These are phyloP conservation scores for Mastacembelus armatus DNA, from an alignment of 2,797 vertebrate species.

Conservation along the genomic window DNA sequence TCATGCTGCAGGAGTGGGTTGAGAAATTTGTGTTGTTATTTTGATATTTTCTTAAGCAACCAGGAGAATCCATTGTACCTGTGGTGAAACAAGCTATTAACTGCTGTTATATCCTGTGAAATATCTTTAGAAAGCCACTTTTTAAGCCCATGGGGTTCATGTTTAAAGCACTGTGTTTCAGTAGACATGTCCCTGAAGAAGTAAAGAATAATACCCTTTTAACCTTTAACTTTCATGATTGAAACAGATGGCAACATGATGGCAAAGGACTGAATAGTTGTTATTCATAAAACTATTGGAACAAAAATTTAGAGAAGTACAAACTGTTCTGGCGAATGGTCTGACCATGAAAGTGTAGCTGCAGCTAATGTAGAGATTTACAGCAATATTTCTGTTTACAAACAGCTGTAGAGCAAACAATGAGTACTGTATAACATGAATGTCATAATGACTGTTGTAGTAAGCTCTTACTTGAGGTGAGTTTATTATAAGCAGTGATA, in stretches of 20 bases:
- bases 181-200: too few species aligned
- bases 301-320: neutral
- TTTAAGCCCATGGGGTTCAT: neutral
- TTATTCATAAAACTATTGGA: constrained; percentile 12
- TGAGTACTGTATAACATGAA: too few species aligned
- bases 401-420: too few species aligned
- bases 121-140: constrained; percentile 14
- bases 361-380: too few species aligned
- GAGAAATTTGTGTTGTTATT: neutral
- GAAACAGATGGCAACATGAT: neutral
- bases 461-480: too few species aligned
- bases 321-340: neutral
- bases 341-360: neutral
- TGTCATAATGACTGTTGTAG: too few species aligned
- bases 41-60: neutral
- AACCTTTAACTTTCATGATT: too few species aligned
- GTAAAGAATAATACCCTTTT: neutral
- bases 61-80: neutral
- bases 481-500: neutral
- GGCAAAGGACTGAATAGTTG: neutral
- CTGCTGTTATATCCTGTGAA: constrained; percentile 1
- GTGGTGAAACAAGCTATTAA: constrained; percentile 14
- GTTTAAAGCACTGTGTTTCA: neutral
- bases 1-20: neutral
- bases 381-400: too few species aligned